phyloP scores from a whole-genome alignment of 2,888 invertebrate genomes.

The Hirtodrosophila confusa region DNA sequence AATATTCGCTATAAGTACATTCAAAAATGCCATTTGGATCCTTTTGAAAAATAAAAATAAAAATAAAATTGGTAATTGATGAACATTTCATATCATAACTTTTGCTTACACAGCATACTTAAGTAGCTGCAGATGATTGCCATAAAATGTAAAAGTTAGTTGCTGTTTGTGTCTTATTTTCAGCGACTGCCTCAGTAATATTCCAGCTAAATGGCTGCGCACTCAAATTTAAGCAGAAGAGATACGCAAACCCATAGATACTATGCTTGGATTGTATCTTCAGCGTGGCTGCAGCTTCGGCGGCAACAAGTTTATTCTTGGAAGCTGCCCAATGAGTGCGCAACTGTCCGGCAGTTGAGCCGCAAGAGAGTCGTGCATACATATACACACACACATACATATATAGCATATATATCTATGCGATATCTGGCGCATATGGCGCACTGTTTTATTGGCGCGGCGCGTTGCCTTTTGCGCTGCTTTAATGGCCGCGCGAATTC shows the following conservation, averaged over 20 bases:
- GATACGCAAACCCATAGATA: conserved; percentile 20
- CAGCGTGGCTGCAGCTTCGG: conserved; percentile 28
- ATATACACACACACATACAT: conserved; percentile 9
- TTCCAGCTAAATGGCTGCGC: conserved; percentile 21
- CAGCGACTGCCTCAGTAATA: not conserved
- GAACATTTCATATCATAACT: too few species aligned
- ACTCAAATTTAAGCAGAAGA: conserved; percentile 16
- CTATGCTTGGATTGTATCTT: conserved; percentile 20
- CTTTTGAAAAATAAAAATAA: too few species aligned
- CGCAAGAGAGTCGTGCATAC: conserved; percentile 21
- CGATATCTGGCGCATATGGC: conserved; percentile 58
- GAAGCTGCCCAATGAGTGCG: conserved; percentile 52
- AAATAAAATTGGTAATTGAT: too few species aligned
- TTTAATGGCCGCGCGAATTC: conserved; percentile 68
- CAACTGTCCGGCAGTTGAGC: conserved; percentile 58
- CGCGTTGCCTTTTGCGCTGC: conserved; percentile 50
- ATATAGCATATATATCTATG: conserved; percentile 10
- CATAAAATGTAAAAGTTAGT: conserved; percentile 1
- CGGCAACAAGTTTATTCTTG: conserved; percentile 45
- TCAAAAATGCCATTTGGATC: too few species aligned
- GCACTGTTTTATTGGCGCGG: conserved; percentile 60
- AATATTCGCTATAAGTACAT: too few species aligned
- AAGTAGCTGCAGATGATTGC: too few species aligned
- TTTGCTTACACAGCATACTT: too few species aligned
- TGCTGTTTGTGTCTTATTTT: not conserved